Conservation (phyloP, 1,140 invertebrate genomes). For the Drosophila pseudoananassae region DNA sequence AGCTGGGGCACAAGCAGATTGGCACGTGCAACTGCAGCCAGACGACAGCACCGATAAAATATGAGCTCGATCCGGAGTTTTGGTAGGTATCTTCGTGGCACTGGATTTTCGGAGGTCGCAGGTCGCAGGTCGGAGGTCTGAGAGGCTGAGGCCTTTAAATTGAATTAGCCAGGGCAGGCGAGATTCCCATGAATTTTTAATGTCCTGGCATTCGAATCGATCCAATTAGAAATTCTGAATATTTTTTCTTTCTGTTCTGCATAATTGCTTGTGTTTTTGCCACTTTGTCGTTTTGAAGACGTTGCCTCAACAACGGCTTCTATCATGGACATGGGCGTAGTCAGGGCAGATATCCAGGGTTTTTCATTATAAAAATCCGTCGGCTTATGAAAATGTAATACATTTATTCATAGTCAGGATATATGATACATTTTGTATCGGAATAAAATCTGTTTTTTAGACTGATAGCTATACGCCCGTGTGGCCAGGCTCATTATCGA, state of each 20-base stretch:
- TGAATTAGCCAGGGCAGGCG: conserved; percentile 64
- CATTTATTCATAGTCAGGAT: background rate
- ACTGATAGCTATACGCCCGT: conserved; percentile 2
- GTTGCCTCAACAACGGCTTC: conserved; percentile 58
- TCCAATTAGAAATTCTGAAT: conserved; percentile 71
- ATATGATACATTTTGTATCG: background rate
- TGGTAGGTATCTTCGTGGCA: conserved; percentile 27
- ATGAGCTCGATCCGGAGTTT: conserved; percentile 44
- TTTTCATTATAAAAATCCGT: background rate
- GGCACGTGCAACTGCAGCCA: conserved; percentile 73
- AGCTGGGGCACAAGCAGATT: conserved; percentile 24
- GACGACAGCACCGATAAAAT: conserved; percentile 70
- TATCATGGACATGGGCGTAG: background rate
- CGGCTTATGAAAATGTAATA: background rate
- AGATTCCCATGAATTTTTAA: conserved; percentile 71
- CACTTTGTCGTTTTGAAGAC: conserved; percentile 14
- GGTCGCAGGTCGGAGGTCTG: background rate
- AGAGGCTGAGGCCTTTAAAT: conserved; percentile 51
- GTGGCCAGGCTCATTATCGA: conserved; percentile 60
- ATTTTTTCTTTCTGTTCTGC: conserved; percentile 36
- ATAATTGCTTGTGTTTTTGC: conserved; percentile 50
- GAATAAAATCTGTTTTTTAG: background rate
- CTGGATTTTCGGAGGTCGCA: conserved; percentile 39
- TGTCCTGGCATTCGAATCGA: conserved; percentile 61
- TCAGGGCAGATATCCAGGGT: background rate